Evolutionary conservation across 2,888 invertebrate genomes (phyloP).

Genomic region (Dinocampus coccinellae): DNA sequence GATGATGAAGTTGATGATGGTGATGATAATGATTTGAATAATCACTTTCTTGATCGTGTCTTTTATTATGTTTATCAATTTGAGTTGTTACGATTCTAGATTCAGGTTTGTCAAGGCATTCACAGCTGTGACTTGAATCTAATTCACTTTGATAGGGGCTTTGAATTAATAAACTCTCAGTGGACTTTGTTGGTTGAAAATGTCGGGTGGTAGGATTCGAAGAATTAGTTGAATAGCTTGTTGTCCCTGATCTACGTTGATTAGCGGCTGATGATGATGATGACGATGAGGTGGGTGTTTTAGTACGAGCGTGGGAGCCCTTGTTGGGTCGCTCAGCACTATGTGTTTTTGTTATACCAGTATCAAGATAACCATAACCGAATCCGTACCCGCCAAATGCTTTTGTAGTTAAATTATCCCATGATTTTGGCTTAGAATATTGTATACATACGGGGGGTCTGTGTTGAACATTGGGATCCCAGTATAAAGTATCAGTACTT

Average conservation of each 20-base stretch:
- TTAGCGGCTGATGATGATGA: conserved; percentile 62
- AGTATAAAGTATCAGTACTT: conserved; percentile 88
- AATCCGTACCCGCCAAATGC: conserved; percentile 89
- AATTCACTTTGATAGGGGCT: conserved; percentile 74
- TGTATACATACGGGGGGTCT: conserved; percentile 68
- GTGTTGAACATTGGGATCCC: conserved; percentile 76
- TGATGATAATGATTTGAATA: conserved; percentile 35
- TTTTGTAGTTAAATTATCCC: conserved; percentile 90
- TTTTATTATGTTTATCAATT: conserved; percentile 60
- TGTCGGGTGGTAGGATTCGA: conserved; percentile 70
- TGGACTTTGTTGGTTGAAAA: conserved; percentile 82
- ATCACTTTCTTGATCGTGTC: conserved; percentile 40
- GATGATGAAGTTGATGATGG: conserved; percentile 44
- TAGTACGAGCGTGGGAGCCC: conserved; percentile 73
- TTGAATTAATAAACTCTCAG: conserved; percentile 81
- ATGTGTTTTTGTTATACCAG: conserved; percentile 70
- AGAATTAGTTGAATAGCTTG: conserved; percentile 62
- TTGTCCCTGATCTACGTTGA: conserved; percentile 70
- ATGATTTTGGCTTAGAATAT: conserved; percentile 84
- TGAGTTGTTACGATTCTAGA: conserved; percentile 54
- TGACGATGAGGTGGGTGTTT: conserved; percentile 67
- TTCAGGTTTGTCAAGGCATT: conserved; percentile 73
- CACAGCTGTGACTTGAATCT: conserved; percentile 76
- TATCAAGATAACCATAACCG: conserved; percentile 87
- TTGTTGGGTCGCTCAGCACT: conserved; percentile 67